These are phyloP conservation scores for Alauda arvensis DNA, from an alignment of 2,797 vertebrate species.

Conservation along the genomic window DNA sequence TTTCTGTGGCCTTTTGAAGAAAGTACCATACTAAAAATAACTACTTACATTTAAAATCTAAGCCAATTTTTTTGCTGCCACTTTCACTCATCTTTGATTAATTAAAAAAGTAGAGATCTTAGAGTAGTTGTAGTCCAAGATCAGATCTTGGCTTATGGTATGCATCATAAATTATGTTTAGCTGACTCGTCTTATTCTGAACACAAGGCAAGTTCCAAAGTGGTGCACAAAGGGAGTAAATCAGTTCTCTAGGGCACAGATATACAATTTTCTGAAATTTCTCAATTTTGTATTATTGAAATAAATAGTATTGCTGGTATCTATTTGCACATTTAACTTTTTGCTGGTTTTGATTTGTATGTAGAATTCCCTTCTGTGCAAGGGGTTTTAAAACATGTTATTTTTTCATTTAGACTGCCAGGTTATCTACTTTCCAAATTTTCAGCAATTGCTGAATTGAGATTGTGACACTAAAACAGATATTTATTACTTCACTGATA, in stretches of 20 bases:
- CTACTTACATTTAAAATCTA: neutral
- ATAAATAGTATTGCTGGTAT: neutral
- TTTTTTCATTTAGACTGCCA: neutral
- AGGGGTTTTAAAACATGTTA: neutral
- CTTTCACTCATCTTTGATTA: conserved; percentile 7
- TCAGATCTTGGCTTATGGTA: neutral
- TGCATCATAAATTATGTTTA: neutral
- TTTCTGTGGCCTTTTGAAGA: neutral
- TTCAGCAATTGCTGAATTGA: neutral
- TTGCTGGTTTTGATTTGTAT: neutral
- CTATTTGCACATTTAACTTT: neutral
- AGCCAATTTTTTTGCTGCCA: neutral
- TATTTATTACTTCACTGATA: neutral
- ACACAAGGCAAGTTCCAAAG: neutral
- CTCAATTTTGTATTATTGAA: neutral
- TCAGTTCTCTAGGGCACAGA: neutral
- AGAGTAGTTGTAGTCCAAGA: neutral
- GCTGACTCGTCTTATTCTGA: neutral
- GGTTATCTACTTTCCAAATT: neutral
- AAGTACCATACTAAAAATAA: neutral
- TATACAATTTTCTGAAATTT: neutral
- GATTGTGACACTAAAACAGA: neutral
- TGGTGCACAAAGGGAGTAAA: neutral
- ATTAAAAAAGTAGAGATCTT: neutral
- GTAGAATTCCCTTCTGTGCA: neutral